Percentiles rank a stretch among this genome's conserved stretches.
phyloP scores from a whole-genome alignment of 2,888 invertebrate genomes.

The Chirona hameri region DNA sequence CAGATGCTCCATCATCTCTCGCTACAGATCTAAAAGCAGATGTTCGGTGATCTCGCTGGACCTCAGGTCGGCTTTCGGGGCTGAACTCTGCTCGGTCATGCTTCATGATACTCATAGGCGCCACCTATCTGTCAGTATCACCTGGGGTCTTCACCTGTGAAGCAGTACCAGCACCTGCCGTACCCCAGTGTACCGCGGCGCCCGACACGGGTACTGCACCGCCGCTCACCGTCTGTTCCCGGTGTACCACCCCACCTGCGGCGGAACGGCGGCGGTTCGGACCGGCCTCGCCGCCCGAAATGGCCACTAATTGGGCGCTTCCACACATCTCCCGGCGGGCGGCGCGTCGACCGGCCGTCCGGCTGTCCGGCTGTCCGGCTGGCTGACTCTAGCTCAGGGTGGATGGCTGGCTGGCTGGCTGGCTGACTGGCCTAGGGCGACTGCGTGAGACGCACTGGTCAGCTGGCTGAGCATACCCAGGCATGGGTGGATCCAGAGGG shows the following conservation, averaged over 20 bases:
- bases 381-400: too few species aligned
- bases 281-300: background rate
- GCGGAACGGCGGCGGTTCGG: background rate
- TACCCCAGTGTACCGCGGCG: background rate
- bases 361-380: too few species aligned
- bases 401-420: too few species aligned
- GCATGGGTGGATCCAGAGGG: background rate
- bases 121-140: too few species aligned
- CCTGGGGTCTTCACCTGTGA: too few species aligned
- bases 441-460: background rate
- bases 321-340: background rate
- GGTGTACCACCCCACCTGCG: background rate
- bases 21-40: too few species aligned
- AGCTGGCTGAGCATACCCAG: background rate
- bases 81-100: too few species aligned
- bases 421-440: too few species aligned
- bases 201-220: background rate
- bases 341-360: background rate
- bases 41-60: too few species aligned
- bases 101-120: too few species aligned
- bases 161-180: background rate
- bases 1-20: too few species aligned
- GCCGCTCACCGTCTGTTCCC: background rate
- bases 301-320: background rate
- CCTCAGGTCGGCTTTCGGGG: too few species aligned